Conservation (phyloP, 2,888 invertebrate genomes). For the Nemurella pictetii region DNA sequence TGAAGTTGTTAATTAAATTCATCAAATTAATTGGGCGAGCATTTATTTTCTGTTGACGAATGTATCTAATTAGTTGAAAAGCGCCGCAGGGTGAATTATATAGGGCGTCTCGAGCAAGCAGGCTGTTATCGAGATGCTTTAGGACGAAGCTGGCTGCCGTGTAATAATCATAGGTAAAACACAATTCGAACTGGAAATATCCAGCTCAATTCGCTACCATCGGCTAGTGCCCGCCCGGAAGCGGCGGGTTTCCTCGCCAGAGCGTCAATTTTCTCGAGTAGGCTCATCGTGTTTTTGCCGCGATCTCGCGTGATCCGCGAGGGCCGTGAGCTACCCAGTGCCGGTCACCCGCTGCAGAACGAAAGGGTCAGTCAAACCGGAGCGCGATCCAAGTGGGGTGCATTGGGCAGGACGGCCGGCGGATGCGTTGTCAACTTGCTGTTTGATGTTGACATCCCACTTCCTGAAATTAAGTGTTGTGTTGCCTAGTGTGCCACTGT, state of each 20-base stretch:
- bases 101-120: constrained; percentile 10
- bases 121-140: constrained; percentile 11
- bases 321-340: too few relatives aligned
- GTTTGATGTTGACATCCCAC: neutral
- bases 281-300: too few relatives aligned
- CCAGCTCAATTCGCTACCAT: neutral
- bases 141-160: neutral
- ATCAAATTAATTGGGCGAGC: constrained; percentile 30
- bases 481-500: neutral
- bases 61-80: constrained; percentile 29
- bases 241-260: neutral
- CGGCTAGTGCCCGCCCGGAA: neutral
- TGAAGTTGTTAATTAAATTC: constrained; percentile 32
- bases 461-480: neutral
- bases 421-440: neutral
- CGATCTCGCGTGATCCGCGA: too few relatives aligned
- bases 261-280: neutral
- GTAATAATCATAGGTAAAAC: neutral
- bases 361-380: neutral
- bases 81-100: neutral
- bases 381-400: neutral
- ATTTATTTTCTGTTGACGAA: constrained; percentile 33
- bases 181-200: neutral
- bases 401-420: neutral
- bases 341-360: too few relatives aligned